Evolutionary conservation across 2,888 invertebrate genomes (phyloP).

Genomic region (Nephrotoma guestfalica): DNA sequence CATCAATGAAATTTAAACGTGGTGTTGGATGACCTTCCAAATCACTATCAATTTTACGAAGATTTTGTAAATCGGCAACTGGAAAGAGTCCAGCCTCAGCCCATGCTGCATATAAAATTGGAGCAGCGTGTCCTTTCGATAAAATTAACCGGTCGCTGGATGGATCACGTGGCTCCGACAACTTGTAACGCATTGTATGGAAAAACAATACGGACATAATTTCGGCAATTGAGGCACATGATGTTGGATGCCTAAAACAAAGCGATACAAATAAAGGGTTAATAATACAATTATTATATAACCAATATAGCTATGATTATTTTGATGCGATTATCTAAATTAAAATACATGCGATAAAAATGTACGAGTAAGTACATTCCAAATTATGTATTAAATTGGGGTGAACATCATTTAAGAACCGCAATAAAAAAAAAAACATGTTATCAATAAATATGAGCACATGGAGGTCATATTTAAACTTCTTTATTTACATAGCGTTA

Average conservation of each 20-base stretch:
- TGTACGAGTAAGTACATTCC: too few relatives aligned
- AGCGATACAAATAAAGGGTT: not conserved
- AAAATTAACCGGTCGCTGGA: conserved; percentile 91
- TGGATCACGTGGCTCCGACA: conserved; percentile 70
- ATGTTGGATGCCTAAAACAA: conserved; percentile 83
- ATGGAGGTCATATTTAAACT: not conserved
- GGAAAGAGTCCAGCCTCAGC: conserved; percentile 92
- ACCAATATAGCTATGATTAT: too few relatives aligned
- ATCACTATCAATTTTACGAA: conserved; percentile 84
- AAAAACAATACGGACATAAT: conserved; percentile 97
- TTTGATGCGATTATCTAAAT: too few relatives aligned
- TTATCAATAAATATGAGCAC: not conserved
- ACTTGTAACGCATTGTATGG: conserved; percentile 90
- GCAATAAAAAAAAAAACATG: not conserved
- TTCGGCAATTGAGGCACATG: conserved; percentile 96
- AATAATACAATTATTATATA: not conserved
- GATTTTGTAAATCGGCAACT: conserved; percentile 62
- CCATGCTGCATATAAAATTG: conserved; percentile 99
- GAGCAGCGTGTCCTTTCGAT: conserved; percentile 97
- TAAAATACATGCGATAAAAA: too few relatives aligned
- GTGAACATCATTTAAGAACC: not conserved
- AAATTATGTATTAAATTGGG: not conserved
- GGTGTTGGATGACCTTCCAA: conserved; percentile 99
- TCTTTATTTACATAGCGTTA: not conserved
- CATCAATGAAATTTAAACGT: conserved; percentile 91